Evolutionary conservation across 2,888 invertebrate species (phyloP), one percentile per base, ranked within the genome.

Genomic region (Malthinus flaveolus): DNA sequence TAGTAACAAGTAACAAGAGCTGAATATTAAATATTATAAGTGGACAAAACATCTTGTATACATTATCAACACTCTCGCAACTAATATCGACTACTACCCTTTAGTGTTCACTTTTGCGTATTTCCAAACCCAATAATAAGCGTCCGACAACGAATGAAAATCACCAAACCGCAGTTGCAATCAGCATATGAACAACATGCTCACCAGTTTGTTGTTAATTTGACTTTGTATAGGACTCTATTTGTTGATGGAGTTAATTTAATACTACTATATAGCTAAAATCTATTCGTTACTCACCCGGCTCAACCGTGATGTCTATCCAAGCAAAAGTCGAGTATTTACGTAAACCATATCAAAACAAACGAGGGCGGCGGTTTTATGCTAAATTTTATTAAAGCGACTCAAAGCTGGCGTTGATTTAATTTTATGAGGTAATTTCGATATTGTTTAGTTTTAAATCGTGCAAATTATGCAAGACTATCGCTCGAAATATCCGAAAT

Each of bases 131-230:
- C 32, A 37, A 49, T 39, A 39, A 49, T 49, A 49, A 49, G 49
- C 37, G 49, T 44, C 42, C 50, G 33, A 23, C 34, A 10, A 32
- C 35, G 35, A 46, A 35, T 46, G 32, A 34, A 32, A 32, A 50
- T 39, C 23, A 45, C 15, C 15, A 52, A 52, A 52, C 45, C 52
- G 32, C 52, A 52, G 46, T 36, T 52, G 52, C 52, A 52, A 52
- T 52, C 52, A 52, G 52, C 46, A 52, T 52, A 45, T 52, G 52
- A 45, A 52, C 52, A 50, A 48, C 49, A 42, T 39, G 51, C 44
- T 51, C 44, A 34, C 32, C 36, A 44, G 52, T 52, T 52, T 45
- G 45, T 45, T 52, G 52, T 45, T 52, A 52, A 52, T 52, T 52
- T 35, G 12, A 36, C 35, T 45, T 35, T 36, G 46, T 52, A 32